Conservation (phyloP, 2,888 invertebrate genomes). For the Torymus aiolomorphi region DNA sequence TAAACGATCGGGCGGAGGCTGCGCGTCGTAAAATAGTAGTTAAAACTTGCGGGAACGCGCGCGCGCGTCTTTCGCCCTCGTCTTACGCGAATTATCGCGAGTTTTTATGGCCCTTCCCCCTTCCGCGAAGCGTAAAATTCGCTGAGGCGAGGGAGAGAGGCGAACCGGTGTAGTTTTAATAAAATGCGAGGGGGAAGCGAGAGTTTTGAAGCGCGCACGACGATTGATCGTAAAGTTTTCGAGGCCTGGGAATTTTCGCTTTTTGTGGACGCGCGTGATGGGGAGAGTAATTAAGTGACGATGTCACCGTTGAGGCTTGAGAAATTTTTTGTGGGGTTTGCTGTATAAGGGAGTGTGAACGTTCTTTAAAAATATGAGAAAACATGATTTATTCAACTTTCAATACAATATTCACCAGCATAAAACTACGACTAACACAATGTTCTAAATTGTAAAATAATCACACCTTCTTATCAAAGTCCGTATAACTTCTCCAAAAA, state of each 20-base stretch:
- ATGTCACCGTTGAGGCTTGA: not conserved
- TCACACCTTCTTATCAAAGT: no score
- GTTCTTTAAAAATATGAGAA: no score
- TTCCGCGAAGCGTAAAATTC: slow-evolving; percentile 43
- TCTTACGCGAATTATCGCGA: no score
- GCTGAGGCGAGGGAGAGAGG: not conserved
- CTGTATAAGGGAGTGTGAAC: no score
- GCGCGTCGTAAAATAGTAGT: slow-evolving; percentile 63
- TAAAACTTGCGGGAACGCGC: slow-evolving; percentile 63
- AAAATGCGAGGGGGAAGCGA: not conserved
- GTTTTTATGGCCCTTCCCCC: not conserved
- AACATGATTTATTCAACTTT: no score
- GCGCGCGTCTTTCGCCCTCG: not conserved
- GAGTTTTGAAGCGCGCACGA: not conserved
- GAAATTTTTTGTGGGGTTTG: not conserved
- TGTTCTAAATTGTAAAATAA: no score
- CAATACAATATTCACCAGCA: no score
- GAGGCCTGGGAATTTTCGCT: slow-evolving; percentile 6
- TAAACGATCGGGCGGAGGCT: slow-evolving; percentile 59
- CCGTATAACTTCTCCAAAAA: no score
- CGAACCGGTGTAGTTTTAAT: slow-evolving; percentile 39
- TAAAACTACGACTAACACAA: no score
- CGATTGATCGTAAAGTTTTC: slow-evolving; percentile 48
- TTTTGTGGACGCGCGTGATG: not conserved
- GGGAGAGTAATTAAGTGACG: slow-evolving; percentile 23